Base-by-base conservation (phyloP, 2,888 invertebrate species). In the Salpingus planirostris region DNA sequence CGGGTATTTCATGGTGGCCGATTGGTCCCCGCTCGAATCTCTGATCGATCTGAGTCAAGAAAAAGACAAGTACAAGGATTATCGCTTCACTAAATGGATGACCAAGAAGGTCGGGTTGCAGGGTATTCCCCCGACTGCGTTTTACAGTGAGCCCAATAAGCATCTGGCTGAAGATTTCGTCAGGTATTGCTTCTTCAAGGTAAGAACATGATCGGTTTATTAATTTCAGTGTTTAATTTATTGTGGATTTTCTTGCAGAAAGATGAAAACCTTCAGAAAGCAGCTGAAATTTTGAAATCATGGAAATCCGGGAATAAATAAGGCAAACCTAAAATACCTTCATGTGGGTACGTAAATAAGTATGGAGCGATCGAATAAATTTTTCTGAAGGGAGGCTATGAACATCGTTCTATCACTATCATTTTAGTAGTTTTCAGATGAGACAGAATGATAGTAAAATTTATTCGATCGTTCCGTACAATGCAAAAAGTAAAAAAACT, bases 1-100 rank as follows among this genome's bases (percentile, higher is more conserved):
- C 2, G 97, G 98, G 0, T 99, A 96, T 66, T 99, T 98, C 59
- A 84, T 99, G 73, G 62, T 98, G 29, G 95, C 95, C 1, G 91
- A 98, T 65, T 93, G 89, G 81, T 77, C 82, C 6, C 68, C 76
- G 3, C 64, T 91, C 41, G 81, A 67, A 21, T 64, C 69, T 11
- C 80, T 81, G 60, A 74, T 83, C 3, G 77, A 83, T 56, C 65
- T 89, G 5, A 70, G 69, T 1, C 60, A 73, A 0, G 88, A 89
- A 60, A 66, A 58, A 0, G 89, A 89, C 54, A 71, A 72, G 46
- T 73, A 78, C 50, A 79, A 76, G 39, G 98, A 98, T 67, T 93
- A 90, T 61, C 76, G 76, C 44, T 97, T 98, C 64, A 91, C 92
- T 0, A 89, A 93, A 65, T 97, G 95, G 86, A 81, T 98, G 74